Base-by-base conservation (phyloP, 2,888 invertebrate species). In the Clusia tigrina region DNA sequence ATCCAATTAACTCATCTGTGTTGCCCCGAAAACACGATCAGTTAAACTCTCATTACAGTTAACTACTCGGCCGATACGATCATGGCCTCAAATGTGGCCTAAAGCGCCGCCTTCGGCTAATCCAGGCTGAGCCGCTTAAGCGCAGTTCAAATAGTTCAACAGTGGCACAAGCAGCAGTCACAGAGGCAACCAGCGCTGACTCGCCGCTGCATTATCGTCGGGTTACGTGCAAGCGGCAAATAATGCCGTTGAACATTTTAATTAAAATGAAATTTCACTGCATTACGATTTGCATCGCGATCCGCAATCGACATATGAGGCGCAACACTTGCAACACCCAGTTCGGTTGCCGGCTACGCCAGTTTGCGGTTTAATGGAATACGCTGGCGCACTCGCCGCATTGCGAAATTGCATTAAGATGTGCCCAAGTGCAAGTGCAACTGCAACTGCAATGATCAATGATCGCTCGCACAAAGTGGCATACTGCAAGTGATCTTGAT, bases 211-310 rank as follows among this genome's bases (percentile, higher is more conserved):
- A 42, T 42, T 42, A 42, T n/a, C n/a, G n/a, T n/a, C 42, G 10
- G 42, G 15, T 10, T n/a, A 42, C 32, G 32, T 12, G 5, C n/a
- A n/a, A n/a, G n/a, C 12, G 32, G 6, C 32, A 32, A 32, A 32
- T 32, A 17, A 2, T 20, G 15, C 71, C 77, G 75, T 67, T 69
- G 70, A 77, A 74, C 75, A 74, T 74, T 76, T 76, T 76, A 76
- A 77, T 76, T 76, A 77, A 77, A 76, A 77, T 74, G 67, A 76
- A 76, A 77, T 74, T 75, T 77, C 51, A 9, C 26, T 51, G 26
- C 9, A 23, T 12, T 37, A 24, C 38, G 59, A 59, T 59, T 54
- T 53, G 54, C 53, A 59, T 59, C 59, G 54, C 42, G 42, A 53
- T 54, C 60, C 20, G 46, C 22, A 46, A 54, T 48, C 60, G 46